These are phyloP conservation scores for Volucella zonaria DNA, from an alignment of 2,888 invertebrate species.

Conservation along the genomic window DNA sequence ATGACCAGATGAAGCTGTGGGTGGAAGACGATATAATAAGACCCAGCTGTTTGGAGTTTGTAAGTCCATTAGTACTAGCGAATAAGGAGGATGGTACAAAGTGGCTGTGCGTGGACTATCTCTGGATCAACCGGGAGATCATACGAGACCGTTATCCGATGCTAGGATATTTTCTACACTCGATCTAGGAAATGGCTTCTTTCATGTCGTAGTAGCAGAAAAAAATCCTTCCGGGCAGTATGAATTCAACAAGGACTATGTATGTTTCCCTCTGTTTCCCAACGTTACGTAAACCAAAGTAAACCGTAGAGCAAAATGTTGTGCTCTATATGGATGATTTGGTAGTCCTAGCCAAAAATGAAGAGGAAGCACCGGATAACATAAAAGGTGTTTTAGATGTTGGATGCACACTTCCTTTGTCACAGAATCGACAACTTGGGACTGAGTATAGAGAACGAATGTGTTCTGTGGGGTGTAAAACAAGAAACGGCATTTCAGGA, in stretches of 20 bases:
- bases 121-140: conserved; percentile 33
- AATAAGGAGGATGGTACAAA: conserved; percentile 50
- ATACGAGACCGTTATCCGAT: conserved; percentile 39
- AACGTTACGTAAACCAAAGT: conserved; percentile 66
- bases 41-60: conserved; percentile 75
- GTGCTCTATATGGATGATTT: too few relatives aligned
- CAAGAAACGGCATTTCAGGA: too few relatives aligned
- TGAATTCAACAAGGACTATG: conserved; percentile 68
- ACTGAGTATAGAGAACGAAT: conserved; percentile 4
- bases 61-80: conserved; percentile 73
- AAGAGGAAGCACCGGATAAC: conserved; percentile 24
- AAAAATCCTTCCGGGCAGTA: too few relatives aligned
- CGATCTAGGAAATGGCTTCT: conserved; percentile 77
- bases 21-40: conserved; percentile 56
- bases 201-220: conserved; percentile 76
- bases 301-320: too few relatives aligned
- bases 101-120: conserved; percentile 69
- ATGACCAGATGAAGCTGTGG: conserved; percentile 7
- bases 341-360: conserved; percentile 17
- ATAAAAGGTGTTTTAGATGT: conserved; percentile 1
- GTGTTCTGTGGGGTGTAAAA: too few relatives aligned
- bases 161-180: conserved; percentile 75
- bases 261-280: conserved; percentile 70
- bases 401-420: neutral
- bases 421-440: conserved; percentile 15